phyloP scores from a whole-genome alignment of 2,888 invertebrate species.

The Caenorhabditis japonica region DNA sequence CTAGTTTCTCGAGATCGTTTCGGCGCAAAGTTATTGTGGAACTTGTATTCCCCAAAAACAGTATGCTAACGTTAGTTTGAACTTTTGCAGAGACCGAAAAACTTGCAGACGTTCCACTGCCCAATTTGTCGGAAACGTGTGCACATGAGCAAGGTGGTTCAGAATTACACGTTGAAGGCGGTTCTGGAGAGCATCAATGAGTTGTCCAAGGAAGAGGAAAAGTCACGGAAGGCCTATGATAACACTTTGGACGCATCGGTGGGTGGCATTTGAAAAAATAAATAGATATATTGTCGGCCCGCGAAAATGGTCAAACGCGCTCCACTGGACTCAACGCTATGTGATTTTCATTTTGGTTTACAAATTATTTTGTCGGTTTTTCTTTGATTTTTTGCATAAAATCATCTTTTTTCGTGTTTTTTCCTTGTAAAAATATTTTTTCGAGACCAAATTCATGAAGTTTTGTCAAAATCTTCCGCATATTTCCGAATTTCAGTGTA shows the following conservation, averaged over 20 bases:
- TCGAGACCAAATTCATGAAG: too few species aligned
- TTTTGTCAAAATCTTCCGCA: too few species aligned
- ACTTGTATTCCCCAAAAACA: slow-evolving; percentile 15
- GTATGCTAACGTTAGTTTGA: background rate
- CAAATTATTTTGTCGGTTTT: too few species aligned
- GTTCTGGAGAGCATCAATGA: slow-evolving; percentile 50
- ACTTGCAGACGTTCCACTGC: slow-evolving; percentile 42
- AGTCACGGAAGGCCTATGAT: slow-evolving; percentile 35
- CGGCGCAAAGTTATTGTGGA: slow-evolving; percentile 32
- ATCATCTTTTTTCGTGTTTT: too few species aligned
- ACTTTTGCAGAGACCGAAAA: background rate
- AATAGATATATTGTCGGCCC: background rate
- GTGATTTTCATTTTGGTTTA: too few species aligned
- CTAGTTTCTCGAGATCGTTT: slow-evolving; percentile 30
- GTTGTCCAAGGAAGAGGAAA: slow-evolving; percentile 38
- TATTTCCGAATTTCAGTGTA: too few species aligned
- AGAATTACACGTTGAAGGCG: slow-evolving; percentile 37
- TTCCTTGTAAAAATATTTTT: too few species aligned
- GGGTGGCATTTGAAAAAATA: background rate
- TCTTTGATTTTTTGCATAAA: too few species aligned
- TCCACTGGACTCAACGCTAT: too few species aligned
- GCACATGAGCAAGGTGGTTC: slow-evolving; percentile 14
- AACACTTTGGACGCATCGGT: slow-evolving; percentile 40
- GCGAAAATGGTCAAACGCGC: too few species aligned
- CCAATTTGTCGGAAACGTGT: slow-evolving; percentile 45